Evolutionary conservation across 2,797 vertebrate species (phyloP), one percentile per base, ranked within the genome.

Genomic region (Gobionotothen gibberifrons): DNA sequence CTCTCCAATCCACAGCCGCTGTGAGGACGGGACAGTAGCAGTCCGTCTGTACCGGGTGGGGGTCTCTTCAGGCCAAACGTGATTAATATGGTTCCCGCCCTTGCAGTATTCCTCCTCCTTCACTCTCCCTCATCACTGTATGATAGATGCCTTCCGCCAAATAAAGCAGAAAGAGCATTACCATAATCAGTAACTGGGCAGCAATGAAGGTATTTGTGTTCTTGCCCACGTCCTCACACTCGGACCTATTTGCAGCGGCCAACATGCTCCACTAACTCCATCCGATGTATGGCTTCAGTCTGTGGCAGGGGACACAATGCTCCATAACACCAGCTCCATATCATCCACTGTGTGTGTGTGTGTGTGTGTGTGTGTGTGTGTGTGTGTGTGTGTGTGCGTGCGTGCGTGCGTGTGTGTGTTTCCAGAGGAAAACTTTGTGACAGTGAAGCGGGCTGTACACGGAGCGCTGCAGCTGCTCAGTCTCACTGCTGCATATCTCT

Each of bases 261-360:
- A 2, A 44, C 47, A 42, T 11, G 63, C 52, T 53, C 22, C 3
- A 9, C 44, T 62, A 58, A 65, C 68, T 53, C 55, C 67, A 74
- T 76, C 74, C 68, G 13, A 78, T 85, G 81, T 81, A 70, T 77
- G 68, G 63, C 70, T 81, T 68, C 56, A 61, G n/a, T 70, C 48
- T 70, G 72, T 32, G 19, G 47, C 69, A 32, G 10, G 21, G 46
- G 40, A 79, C 65, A 73, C 65, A 78, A 62, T 36, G 55, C 72
- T 72, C 40, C 47, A 51, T 46, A 72, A 75, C 48, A 71, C 42
- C 7, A 5, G 62, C 62, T 66, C 36, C 48, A 67, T 60, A 71
- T 80, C 67, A 74, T 76, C 65, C 65, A 82, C 52, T 72, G 47
- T 57, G 58, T 55, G 66, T 47, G 22, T 22, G 39, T 70, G 48